Base-by-base conservation (phyloP, 1,140 invertebrate genomes). In the Zaprionus inermis region DNA sequence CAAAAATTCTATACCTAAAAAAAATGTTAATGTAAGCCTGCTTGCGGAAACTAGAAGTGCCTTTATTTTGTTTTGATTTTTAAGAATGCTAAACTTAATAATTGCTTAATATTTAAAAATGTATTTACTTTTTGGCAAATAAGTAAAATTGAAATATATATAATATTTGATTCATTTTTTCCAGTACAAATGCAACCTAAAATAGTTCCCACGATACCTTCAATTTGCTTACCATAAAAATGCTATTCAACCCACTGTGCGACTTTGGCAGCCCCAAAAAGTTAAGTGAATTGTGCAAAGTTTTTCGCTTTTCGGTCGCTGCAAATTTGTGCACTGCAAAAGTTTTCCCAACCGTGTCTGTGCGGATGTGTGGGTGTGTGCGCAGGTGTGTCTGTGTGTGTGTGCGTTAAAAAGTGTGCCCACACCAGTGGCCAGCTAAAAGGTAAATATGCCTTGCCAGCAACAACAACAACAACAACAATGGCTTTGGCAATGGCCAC, bases 221-320 rank as follows among this genome's bases (percentile, higher is more conserved):
- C 4, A 44, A 54, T 54, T 38, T 12, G 6, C 1, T 7, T 7
- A 18, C 14, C 41, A 9, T 16, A 5, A 4, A 34, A 0, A 36
- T 5, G 16, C 1, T 3, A 9, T 14, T 4, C 14, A 1, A 3
- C 16, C 61, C 61, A 64, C 67, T 59, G 56, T 61, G 41, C 44
- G 5, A 28, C 55, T 12, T 12, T 30, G 54, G 18, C 38, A 51
- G 57, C 41, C 70, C 85, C 76, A 55, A 89, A 81, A 89, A 89
- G 84, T 89, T 89, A 89, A 89, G 85, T 89, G 84, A 89, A 89
- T 89, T 89, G 84, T 90, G 84, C 66, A 71, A 89, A 89, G 78
- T 89, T 89, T 81, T 68, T 81, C 80, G 79, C 72, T 76, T 55
- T 65, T 81, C 72, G 82, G 56, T 79, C n/a, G 72, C 70, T 82